Base-by-base conservation (phyloP, 2,888 invertebrate genomes). In the Eurois occulta region DNA sequence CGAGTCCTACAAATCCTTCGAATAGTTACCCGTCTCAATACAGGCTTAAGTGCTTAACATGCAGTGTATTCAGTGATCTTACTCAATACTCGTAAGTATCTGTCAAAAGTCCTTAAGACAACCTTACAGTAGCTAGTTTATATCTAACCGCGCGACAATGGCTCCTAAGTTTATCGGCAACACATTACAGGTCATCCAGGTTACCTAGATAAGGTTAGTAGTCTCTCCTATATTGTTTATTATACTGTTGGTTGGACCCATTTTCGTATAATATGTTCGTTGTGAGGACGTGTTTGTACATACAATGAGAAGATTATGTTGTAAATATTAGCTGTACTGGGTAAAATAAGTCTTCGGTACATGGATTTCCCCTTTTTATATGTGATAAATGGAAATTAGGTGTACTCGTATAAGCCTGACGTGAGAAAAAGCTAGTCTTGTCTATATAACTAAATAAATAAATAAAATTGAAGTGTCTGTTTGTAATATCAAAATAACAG, bases 101-200 rank as follows among this genome's bases (percentile, higher is more conserved):
- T 71, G 66, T 5, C 38, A 13, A 55, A 16, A 7, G 65, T 66
- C 78, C 81, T 81, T 81, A 24, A 66, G 65, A 81, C 78, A 66
- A 81, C 78, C 81, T 75, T 66, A 43, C 41, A 24, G 16, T 41
- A 41, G 28, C 38, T 78, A 78, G 58, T 66, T 74, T 67, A 71
- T 83, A 77, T 80, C 55, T 65, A 77, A 80, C 60, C 69, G 24
- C 52, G 48, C 32, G 66, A 77, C 77, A 80, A 77, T 80, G 62
- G 35, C 38, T 28, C 38, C n/a, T 35, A 46, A 69, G 74, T 77
- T 79, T 86, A 83, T 85, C 79, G 55, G 64, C 55, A 58, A 52
- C 68, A 69, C 60, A 72, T 86, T 75, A 72, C 46, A 83, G 86
- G 76, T 79, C 74, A 75, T 68, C 64, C 67, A 72, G 76, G 76